Percentiles rank a stretch among this genome's conserved stretches.
Evolutionary conservation across 2,888 invertebrate species (phyloP).

Genomic region (Chouioia cunea): DNA sequence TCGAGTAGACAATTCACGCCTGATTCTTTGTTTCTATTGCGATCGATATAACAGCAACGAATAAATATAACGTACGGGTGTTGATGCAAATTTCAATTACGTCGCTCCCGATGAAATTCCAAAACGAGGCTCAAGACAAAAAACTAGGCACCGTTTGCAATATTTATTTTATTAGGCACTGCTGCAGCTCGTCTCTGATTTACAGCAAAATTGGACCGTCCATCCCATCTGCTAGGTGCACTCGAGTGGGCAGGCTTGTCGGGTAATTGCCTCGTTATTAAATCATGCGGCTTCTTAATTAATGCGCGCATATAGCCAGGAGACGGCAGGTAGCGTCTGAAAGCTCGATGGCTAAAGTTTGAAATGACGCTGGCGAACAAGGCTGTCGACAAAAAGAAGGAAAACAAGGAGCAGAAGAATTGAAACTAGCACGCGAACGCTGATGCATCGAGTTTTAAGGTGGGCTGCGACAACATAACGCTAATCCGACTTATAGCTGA

Average conservation of each 20-base stretch:
- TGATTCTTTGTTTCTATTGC: too few relatives aligned
- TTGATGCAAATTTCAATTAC: too few relatives aligned
- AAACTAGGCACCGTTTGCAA: too few relatives aligned
- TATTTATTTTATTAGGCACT: too few relatives aligned
- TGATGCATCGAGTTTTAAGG: conserved; percentile 51
- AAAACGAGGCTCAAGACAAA: too few relatives aligned
- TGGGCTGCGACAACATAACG: conserved; percentile 61
- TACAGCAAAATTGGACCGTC: too few relatives aligned
- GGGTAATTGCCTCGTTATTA: conserved; percentile 53
- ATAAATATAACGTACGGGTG: too few relatives aligned
- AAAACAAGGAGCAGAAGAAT: conserved; percentile 37
- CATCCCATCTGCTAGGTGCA: too few relatives aligned
- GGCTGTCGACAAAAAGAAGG: background rate
- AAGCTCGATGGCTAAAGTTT: conserved; percentile 45
- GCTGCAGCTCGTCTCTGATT: too few relatives aligned
- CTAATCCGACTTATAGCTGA: conserved; percentile 54
- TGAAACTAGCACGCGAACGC: conserved; percentile 61
- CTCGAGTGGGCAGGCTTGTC: background rate
- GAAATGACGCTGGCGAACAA: conserved; percentile 4
- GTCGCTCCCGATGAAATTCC: too few relatives aligned
- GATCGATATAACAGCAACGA: too few relatives aligned
- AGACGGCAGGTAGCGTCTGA: conserved; percentile 35
- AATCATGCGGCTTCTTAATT: conserved; percentile 54
- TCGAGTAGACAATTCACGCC: too few relatives aligned
- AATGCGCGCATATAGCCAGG: conserved; percentile 43